Base-by-base conservation (phyloP, 2,888 invertebrate genomes). In the Amaurobius ferox region DNA sequence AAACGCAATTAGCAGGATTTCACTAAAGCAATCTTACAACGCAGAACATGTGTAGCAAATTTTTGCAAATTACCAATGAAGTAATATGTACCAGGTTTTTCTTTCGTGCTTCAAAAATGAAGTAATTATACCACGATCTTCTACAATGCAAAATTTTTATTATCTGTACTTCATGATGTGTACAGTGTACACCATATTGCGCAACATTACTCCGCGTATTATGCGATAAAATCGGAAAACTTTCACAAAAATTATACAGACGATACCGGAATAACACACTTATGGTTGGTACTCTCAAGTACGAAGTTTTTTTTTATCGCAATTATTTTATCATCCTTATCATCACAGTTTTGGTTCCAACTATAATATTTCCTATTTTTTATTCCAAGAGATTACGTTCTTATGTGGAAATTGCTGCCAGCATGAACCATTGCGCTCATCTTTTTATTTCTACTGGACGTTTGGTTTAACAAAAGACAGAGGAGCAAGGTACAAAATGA, bases 341-440 rank as follows among this genome's bases (percentile, higher is more conserved):
- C 40, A 68, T 68, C 35, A 72, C 66, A 66, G 30, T 66, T 66
- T 66, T 55, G 9, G 32, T 19, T 35, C 39, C 39, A 67, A 35
- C 67, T 26, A 23, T 35, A 35, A 35, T 67, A 19, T 70, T 70
- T 29, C 19, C 44, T 55, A 9, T 29, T 73, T 73, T 32, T 48
- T 62, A 62, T 73, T 62, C 73, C 30, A 48, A 32, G 29, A 73
- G 73, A 73, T 73, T 73, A 62, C 61, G 19, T 35, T 62, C 39
- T 73, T 73, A 13, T 48, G 32, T 66, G 40, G 44, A 83, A 83
- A 83, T 71, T 76, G 70, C 76, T 71, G 71, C 32, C 64, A 66
- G 77, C 83, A 71, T 77, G 77, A 85, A 85, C 71, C 77, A 85
- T 61, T 67, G 73, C 29, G 67, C 67, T 80, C 77, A 71, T 66